phyloP scores from a whole-genome alignment of 2,113 vertebrate species.

The Tursiops truncatus region DNA sequence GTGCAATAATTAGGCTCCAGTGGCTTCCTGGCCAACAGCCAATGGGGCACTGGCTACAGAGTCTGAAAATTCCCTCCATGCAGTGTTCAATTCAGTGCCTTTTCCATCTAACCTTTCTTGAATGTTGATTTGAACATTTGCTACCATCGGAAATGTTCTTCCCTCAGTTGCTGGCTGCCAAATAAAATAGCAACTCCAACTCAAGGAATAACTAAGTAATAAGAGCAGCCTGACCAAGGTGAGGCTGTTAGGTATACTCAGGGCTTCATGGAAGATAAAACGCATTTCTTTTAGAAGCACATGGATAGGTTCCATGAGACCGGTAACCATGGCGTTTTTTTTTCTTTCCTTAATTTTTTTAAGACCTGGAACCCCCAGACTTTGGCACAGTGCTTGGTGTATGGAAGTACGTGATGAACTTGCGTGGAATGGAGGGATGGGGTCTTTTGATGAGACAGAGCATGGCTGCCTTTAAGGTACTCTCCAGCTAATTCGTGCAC shows the following conservation, averaged over 20 bases:
- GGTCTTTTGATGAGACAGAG: not conserved
- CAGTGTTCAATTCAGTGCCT: not conserved
- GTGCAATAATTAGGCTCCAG: not conserved
- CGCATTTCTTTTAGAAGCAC: not conserved
- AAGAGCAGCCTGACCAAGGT: no score
- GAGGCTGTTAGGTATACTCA: not conserved
- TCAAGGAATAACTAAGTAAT: not conserved
- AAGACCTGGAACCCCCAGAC: not conserved
- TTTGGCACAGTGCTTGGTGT: not conserved
- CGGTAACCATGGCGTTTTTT: not conserved
- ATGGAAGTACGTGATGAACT: no score
- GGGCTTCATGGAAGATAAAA: not conserved
- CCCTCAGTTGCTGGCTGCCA: not conserved
- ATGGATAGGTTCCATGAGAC: not conserved
- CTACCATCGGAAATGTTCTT: not conserved
- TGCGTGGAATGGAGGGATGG: not conserved
- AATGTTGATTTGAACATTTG: not conserved
- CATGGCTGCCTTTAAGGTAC: not conserved
- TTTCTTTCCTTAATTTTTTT: not conserved
- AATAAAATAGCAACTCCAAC: not conserved
- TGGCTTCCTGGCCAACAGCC: not conserved
- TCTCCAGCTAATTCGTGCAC: accelerated
- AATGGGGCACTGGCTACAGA: not conserved
- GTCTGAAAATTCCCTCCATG: not conserved
- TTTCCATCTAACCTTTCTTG: not conserved